Evolutionary conservation across 2,113 vertebrate genomes (phyloP).

Genomic region (Orthonyx spaldingii): DNA sequence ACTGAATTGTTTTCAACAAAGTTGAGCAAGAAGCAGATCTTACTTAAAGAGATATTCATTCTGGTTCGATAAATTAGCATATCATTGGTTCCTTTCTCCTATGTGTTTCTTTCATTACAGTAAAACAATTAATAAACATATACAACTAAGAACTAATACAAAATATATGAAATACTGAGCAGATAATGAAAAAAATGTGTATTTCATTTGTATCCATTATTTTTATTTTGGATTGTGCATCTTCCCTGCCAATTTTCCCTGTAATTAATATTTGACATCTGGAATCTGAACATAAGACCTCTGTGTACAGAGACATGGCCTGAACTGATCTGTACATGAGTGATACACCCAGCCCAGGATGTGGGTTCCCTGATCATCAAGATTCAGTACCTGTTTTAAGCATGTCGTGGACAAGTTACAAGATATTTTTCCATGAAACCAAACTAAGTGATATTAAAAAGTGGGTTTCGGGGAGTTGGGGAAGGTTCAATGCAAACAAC

Average conservation of each 20-base stretch:
- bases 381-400: neutral
- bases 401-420: neutral
- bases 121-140: neutral
- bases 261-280: neutral
- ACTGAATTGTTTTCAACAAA: neutral
- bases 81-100: neutral
- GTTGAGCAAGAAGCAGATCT: neutral
- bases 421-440: neutral
- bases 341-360: neutral
- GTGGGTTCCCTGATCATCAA: accelerated
- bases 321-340: neutral
- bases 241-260: accelerated
- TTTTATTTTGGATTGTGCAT: neutral
- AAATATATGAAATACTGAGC: neutral
- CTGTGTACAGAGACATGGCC: neutral
- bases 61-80: neutral
- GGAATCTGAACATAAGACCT: neutral
- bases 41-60: neutral
- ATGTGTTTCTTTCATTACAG: neutral
- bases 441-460: neutral
- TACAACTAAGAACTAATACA: neutral
- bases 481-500: neutral
- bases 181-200: neutral
- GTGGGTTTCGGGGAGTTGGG: neutral
- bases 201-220: neutral